Percentiles rank a stretch among this genome's conserved stretches.
Evolutionary conservation across 2,888 invertebrate species (phyloP).

Genomic region (Hyles lineata): DNA sequence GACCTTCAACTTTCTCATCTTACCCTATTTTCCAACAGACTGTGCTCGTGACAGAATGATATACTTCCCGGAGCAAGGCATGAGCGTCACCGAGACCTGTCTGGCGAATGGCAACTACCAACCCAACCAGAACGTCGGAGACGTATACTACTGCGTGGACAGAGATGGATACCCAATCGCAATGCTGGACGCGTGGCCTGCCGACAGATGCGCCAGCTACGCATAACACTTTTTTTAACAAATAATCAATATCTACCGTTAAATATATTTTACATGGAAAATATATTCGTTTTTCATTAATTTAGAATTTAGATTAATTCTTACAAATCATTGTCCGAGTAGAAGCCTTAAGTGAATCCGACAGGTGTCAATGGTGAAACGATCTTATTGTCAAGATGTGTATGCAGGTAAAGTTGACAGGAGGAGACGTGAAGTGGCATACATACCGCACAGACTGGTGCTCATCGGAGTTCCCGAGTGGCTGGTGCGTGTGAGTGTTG

Average conservation of each 20-base stretch:
- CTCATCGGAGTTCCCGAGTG: constrained; percentile 61
- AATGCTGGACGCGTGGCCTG: constrained; percentile 53
- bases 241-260: background rate
- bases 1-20: constrained; percentile 12
- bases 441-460: constrained; percentile 70
- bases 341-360: no score
- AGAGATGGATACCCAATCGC: constrained; percentile 81
- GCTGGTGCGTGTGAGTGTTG: constrained; percentile 72
- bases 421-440: constrained; percentile 33
- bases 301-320: no score
- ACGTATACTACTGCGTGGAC: constrained; percentile 85
- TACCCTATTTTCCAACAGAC: constrained; percentile 66
- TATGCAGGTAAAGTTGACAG: no score
- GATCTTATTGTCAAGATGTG: no score
- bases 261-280: background rate
- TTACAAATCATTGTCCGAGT: no score
- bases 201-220: constrained; percentile 50
- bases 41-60: constrained; percentile 86
- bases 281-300: no score
- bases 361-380: no score
- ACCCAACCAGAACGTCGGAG: constrained; percentile 79
- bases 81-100: constrained; percentile 79
- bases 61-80: constrained; percentile 77
- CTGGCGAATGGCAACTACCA: constrained; percentile 85
- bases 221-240: constrained; percentile 35